Base-by-base conservation (phyloP, 2,888 invertebrate species). In the Bhutanitis thaidina region DNA sequence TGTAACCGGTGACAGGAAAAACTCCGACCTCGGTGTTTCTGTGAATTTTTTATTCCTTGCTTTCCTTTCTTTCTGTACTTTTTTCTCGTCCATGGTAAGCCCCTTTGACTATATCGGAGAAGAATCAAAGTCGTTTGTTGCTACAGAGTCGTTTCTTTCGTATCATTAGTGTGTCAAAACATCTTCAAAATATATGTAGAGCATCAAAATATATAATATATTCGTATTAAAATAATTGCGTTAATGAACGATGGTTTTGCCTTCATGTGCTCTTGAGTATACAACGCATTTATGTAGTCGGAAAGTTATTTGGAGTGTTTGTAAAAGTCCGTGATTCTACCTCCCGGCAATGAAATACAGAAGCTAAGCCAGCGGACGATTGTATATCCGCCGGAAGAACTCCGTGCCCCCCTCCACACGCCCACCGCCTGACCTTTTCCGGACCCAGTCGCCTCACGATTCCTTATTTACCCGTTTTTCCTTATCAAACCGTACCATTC, bases 1-100 rank as follows among this genome's bases (percentile, higher is more conserved):
- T 88, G 85, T 87, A 80, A 81, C 81, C 87, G 86, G 86, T 87
- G 88, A 87, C 88, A 86, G 88, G 88, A 88, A 88, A 89, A 89
- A 87, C 89, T 86, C 84, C 87, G 79, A 88, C 88, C 88, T 85
- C 88, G 81, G 84, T 87, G 86, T 86, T 86, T 83, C 86, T 84
- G 79, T 85, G 84, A 83, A 82, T 85, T 87, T 87, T 88, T 88
- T 87, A 84, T 86, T 84, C 75, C 72, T 80, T 71, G 78, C 76
- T 74, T 80, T 79, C 59, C 73, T 59, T 63, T 67, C 65, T 69
- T 67, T 63, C 61, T 62, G 67, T 64, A 67, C 70, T 76, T 77
- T 76, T 80, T 69, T 68, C 66, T 65, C 20, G 20, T 64, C 27
- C 27, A 4, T 69, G 35, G 35, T 77, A 77, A 80, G 75, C 80